Base-by-base conservation (phyloP, 2,888 invertebrate genomes). In the Thumatha senex region DNA sequence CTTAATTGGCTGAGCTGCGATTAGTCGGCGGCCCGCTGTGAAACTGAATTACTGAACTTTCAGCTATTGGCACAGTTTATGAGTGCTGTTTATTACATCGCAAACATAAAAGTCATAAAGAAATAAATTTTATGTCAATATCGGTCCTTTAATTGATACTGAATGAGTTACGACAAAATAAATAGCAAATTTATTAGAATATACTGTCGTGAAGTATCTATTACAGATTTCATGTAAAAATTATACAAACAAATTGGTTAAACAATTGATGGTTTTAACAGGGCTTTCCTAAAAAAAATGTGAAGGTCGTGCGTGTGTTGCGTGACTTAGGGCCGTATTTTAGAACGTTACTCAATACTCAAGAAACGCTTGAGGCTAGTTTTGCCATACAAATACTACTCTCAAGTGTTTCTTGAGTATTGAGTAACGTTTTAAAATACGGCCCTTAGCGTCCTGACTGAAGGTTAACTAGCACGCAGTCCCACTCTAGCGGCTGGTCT, bases 1-100 rank as follows among this genome's bases (percentile, higher is more conserved):
- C 60, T 51, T 74, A 76, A 76, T 74, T 70, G 72, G 61, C 47
- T 48, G 42, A 42, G 44, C 53, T 59, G 56, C 63, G 67, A 72
- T 71, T 63, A 71, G 61, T 58, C 46, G 45, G 39, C 2, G 18
- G n/a, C 29, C 31, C 56, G 41, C 39, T 42, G 35, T 43, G 35
- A 13, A 24, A 43, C 42, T n/a, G n/a, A 34, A 15, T 34, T 43
- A 41, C 24, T 44, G 35, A 51, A 51, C 48, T 59, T 57, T 39
- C 54, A 49, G 24, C 47, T 35, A 40, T 47, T 35, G 39, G 46
- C 51, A 42, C 47, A 54, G 42, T 64, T 58, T 66, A 64, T 51
- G 57, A 54, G 14, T 51, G 40, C 33, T 63, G 18, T 24, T 65
- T 61, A 66, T 52, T 56, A 47, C 50, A 58, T 18, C 7, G 47